phyloP scores from a whole-genome alignment of 2,888 invertebrate genomes.

The Melolontha melolontha region DNA sequence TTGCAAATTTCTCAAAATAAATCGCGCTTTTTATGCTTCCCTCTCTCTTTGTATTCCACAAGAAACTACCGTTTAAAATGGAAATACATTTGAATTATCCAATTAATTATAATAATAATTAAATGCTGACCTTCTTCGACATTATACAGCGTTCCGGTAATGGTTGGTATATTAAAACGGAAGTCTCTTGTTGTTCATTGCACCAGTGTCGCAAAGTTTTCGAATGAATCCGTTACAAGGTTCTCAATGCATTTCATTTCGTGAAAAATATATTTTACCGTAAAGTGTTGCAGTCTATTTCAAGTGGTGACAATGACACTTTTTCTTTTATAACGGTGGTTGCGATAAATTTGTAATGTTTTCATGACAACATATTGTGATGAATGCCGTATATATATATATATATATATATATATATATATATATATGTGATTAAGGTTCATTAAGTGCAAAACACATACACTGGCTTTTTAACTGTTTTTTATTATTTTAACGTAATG shows the following conservation, averaged over 20 bases:
- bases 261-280: constrained; percentile 20
- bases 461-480: no score
- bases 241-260: constrained; percentile 3
- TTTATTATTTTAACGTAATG: no score
- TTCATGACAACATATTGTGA: neutral
- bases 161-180: constrained; percentile 15
- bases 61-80: no score
- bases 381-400: neutral
- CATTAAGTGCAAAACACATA: no score
- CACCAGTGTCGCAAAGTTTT: neutral
- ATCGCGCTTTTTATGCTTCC: no score
- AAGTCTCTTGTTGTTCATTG: constrained; percentile 3
- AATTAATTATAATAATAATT: neutral
- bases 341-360: neutral
- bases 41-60: no score
- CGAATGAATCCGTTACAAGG: constrained; percentile 21
- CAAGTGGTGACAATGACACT: constrained; percentile 1
- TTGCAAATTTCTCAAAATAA: no score
- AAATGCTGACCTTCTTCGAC: neutral
- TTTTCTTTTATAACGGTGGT: neutral
- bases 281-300: constrained; percentile 11
- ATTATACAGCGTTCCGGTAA: constrained; percentile 5
- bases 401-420: no score
- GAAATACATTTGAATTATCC: neutral
- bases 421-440: no score